Percentiles rank a stretch among this genome's conserved stretches.
Evolutionary conservation across 1,140 invertebrate species (phyloP).

Genomic region (Aradophagus sp.): DNA sequence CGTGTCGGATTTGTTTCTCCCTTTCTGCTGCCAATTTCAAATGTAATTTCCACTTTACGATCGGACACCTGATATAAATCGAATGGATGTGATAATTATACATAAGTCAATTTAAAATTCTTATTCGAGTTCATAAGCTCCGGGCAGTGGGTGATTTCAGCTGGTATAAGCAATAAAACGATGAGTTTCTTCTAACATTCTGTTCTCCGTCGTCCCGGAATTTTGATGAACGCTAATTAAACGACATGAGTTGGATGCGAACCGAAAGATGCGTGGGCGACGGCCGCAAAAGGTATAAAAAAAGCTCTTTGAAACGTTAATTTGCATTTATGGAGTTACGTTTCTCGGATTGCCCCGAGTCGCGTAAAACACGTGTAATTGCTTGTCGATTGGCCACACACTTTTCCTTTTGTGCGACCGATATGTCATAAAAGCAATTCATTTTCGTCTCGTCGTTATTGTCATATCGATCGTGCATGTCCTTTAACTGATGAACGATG

Average conservation of each 20-base stretch:
- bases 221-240: constrained; percentile 60
- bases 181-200: constrained; percentile 57
- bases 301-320: constrained; percentile 42
- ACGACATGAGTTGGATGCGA: constrained; percentile 55
- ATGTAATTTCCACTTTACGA: constrained; percentile 54
- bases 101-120: constrained; percentile 58
- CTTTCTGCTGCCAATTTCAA: constrained; percentile 54
- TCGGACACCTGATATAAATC: constrained; percentile 56
- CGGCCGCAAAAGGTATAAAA: constrained; percentile 44
- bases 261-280: constrained; percentile 54
- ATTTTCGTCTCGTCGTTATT: no score
- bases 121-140: constrained; percentile 56
- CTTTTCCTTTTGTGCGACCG: no score
- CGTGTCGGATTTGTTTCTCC: constrained; percentile 38
- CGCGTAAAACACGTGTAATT: constrained; percentile 4
- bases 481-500: not conserved
- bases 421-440: no score
- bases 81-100: constrained; percentile 59
- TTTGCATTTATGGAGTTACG: constrained; percentile 42
- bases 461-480: no score
- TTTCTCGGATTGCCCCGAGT: constrained; percentile 14
- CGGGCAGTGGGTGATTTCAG: constrained; percentile 58
- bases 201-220: constrained; percentile 57
- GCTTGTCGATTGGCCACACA: no score
- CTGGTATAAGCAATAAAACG: constrained; percentile 57